Base-by-base conservation (phyloP, 1,140 invertebrate species). In the Pectinophora gossypiella region DNA sequence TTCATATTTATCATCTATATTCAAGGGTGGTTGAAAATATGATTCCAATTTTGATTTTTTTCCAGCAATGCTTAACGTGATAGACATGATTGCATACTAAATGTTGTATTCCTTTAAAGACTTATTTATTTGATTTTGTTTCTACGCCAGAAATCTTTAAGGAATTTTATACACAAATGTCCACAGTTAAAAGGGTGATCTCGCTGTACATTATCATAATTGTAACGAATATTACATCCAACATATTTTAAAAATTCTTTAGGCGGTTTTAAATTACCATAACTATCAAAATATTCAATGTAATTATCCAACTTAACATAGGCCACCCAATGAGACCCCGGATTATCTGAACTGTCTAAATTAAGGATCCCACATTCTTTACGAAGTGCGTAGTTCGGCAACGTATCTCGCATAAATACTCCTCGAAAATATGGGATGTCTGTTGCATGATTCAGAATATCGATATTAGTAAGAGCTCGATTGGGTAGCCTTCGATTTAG, bases 301-400 rank as follows among this genome's bases (percentile, higher is more conserved):
- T 59, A 53, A 21, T 68, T 59, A 35, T 53, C 44, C 18, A 53
- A 54, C 55, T 76, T 71, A 43, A 47, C 62, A 40, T 74, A 76
- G 23, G 68, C 63, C 61, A 72, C 66, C 71, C 71, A 76, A 64
- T 76, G 71, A 38, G 72, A 68, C 35, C 72, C 66, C 27, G 16
- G 3, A 48, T 59, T 60, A 19, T 61, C 54, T 9, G 32, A 42
- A 36, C 27, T 44, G 61, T 79, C 68, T 51, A 71, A 54, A 64
- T 76, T 79, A 36, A 73, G 13, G 15, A 76, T 61, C 10, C 53
- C 67, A 54, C 63, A 68, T 69, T 78, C 68, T 51, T 55, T 58
- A 47, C 20, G 43, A 32, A 16, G 19, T 36, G 62, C 27, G 47
- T 51, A 43, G 18, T 32, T 59, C 16, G 68, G 71, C 57, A 73